Percentiles rank a stretch among this genome's conserved stretches.
Conservation (phyloP, 2,888 invertebrate species). For the Pyrrhosoma nymphula region DNA sequence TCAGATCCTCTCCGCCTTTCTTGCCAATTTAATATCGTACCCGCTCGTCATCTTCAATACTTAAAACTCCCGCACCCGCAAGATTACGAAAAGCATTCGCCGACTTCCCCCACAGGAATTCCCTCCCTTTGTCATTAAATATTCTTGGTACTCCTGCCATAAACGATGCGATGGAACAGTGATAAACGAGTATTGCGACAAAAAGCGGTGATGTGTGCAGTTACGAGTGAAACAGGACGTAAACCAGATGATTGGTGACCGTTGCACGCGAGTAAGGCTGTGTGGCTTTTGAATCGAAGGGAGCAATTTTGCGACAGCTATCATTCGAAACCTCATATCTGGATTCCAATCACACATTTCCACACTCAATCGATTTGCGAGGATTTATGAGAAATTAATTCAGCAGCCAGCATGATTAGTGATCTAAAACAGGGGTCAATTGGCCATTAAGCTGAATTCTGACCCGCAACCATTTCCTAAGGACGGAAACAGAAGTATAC, state of each 20-base stretch:
- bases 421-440: constrained; percentile 21
- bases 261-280: neutral
- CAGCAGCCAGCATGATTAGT: neutral
- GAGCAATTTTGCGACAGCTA: constrained; percentile 9
- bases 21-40: neutral
- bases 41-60: neutral
- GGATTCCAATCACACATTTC: constrained; percentile 44
- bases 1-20: neutral
- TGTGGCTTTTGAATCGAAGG: neutral
- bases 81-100: neutral
- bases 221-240: neutral
- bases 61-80: neutral
- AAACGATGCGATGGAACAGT: constrained; percentile 7
- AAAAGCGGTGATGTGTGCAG: neutral
- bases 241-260: constrained; percentile 17
- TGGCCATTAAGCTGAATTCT: neutral
- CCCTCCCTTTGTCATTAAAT: neutral
- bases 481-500: neutral
- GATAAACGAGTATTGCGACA: neutral
- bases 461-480: neutral
- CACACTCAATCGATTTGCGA: neutral
- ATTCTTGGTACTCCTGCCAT: neutral
- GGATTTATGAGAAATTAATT: constrained; percentile 48
- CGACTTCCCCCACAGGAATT: neutral
- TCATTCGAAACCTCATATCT: neutral